A percentile compares a stretch with the other conserved stretches of the same genome.
Conservation (phyloP, 2,888 invertebrate genomes). For the Sarcophaga carnaria region DNA sequence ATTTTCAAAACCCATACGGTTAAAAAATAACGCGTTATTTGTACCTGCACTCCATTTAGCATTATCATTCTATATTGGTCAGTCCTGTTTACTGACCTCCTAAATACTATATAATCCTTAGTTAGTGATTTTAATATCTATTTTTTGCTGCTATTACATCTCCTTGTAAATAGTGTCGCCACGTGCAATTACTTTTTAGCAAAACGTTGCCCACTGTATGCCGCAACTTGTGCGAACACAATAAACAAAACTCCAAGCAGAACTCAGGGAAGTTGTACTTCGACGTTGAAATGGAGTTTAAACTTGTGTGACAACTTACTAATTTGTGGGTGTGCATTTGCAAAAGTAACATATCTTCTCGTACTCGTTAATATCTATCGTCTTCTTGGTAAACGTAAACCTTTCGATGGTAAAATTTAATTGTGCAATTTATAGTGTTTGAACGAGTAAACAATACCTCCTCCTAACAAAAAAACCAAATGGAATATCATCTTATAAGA, state of each 20-base stretch:
- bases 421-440: conserved; percentile 34
- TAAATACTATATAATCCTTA: too few relatives aligned
- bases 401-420: conserved; percentile 37
- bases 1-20: neutral
- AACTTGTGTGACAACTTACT: neutral
- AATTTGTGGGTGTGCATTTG: conserved; percentile 3
- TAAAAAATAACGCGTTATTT: too few relatives aligned
- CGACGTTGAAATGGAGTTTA: neutral
- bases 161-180: too few relatives aligned
- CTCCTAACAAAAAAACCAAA: neutral
- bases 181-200: too few relatives aligned
- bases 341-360: neutral
- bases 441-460: conserved; percentile 5
- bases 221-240: neutral
- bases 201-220: neutral
- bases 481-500: neutral
- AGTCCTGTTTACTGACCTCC: too few relatives aligned
- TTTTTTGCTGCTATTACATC: too few relatives aligned
- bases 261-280: neutral
- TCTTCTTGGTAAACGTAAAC: conserved; percentile 12
- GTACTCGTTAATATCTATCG: too few relatives aligned
- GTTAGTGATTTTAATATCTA: too few relatives aligned
- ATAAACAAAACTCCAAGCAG: too few relatives aligned
- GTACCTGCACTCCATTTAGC: conserved; percentile 15
- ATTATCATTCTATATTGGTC: conserved; percentile 1